Evolutionary conservation across 1,140 invertebrate species (phyloP), one percentile per base, ranked within the genome.

Genomic region (Idris sp.): DNA sequence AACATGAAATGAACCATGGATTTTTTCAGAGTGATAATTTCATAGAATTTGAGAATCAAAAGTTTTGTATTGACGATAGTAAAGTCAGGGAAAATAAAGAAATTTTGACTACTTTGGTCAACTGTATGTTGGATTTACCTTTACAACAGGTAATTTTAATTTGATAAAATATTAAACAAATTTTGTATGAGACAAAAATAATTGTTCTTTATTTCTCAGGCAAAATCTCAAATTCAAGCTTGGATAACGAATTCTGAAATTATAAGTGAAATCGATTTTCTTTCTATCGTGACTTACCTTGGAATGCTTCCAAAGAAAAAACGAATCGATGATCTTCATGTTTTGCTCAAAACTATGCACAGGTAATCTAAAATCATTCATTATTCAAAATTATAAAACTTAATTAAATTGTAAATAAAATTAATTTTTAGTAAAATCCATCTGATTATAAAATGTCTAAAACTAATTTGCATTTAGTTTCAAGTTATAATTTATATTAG

Each of bases 281-380:
- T 88, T 35, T 84, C 85, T 33, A 61, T 88, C 26, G 79, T 80
- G 15, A 85, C 83, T 61, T 87, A 81, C 76, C 75, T 87, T 7
- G 84, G 85, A 67, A 84, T 83, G 74, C 78, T 87, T 40, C 85
- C 86, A 6, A 74, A 78, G 48, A 83, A 81, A 72, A 83, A 78
- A 54, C 78, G 84, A 18, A 76, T 87, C 6, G 82, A 83, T 61
- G 85, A 87, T 74, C 73, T 87, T 38, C 80, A 86, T 35, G 33
- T 82, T 49, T 71, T 87, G 36, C 74, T 87, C 16, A 86, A 86
- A 67, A 85, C 81, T 41, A 81, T 87, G 79, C 76, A 86, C 48
- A 86, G 85, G 86, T 86, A 46, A 44, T 10, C 13, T n/a, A n/a
- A n/a, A n/a, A n/a, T n/a, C n/a, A n/a, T n/a, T n/a, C n/a, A n/a